Evolutionary conservation across 2,888 invertebrate genomes (phyloP).

Genomic region (Allophyes oxyacanthae): DNA sequence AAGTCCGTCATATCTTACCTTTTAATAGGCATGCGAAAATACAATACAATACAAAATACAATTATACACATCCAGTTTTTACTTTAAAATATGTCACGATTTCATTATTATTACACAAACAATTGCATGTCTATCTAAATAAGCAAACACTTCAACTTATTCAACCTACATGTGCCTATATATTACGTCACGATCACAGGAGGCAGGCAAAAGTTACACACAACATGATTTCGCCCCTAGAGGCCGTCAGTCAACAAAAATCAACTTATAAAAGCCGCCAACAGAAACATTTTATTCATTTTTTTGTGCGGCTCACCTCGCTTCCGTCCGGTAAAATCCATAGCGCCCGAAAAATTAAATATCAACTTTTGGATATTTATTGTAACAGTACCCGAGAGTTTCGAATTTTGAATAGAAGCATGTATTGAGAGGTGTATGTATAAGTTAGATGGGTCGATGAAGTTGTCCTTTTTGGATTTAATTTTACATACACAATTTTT

Average conservation of each 20-base stretch:
- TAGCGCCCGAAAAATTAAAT: constrained; percentile 23
- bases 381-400: background rate
- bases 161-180: background rate
- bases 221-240: constrained; percentile 22
- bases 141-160: constrained; percentile 3
- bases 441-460: too few species aligned
- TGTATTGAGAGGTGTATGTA: background rate
- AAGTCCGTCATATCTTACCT: too few species aligned
- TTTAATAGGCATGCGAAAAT: too few species aligned
- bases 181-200: constrained; percentile 11
- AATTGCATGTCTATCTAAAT: constrained; percentile 15
- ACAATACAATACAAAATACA: too few species aligned
- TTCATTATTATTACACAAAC: constrained; percentile 4
- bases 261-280: constrained; percentile 36
- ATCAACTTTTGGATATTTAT: constrained; percentile 18
- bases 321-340: constrained; percentile 13
- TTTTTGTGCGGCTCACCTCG: constrained; percentile 28
- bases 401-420: background rate
- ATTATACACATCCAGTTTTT: too few species aligned
- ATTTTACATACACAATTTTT: too few species aligned
- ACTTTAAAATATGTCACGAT: too few species aligned
- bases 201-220: constrained; percentile 19
- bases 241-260: constrained; percentile 48
- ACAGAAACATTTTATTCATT: constrained; percentile 37
- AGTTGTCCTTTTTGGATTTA: too few species aligned